phyloP scores from a whole-genome alignment of 92 coral and sea anemone species.

The Zoanthus gigantus region DNA sequence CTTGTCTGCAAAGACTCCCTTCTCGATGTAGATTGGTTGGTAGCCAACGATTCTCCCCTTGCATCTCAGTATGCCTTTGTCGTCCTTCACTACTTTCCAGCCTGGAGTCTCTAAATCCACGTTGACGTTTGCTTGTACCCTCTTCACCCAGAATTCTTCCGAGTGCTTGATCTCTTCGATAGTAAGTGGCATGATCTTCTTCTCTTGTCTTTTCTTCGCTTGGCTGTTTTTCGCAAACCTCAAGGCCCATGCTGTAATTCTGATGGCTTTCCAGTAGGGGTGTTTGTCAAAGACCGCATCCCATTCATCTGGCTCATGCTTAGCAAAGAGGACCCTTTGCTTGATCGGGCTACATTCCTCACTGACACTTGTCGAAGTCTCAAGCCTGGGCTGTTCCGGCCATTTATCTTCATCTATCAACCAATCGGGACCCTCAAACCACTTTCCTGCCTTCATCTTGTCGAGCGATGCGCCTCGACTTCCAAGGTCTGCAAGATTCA shows the following conservation, averaged over 20 bases:
- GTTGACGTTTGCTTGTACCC: constrained; percentile 30
- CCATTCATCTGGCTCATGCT: constrained; percentile 68
- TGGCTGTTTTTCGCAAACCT: constrained; percentile 56
- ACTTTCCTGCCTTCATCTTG: constrained; percentile 62
- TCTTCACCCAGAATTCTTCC: constrained; percentile 40
- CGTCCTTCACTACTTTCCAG: constrained; percentile 58
- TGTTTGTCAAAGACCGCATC: constrained; percentile 29
- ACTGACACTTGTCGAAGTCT: constrained; percentile 23
- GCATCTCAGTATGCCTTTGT: constrained; percentile 59
- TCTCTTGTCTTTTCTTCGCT: constrained; percentile 16
- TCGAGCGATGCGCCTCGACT: constrained; percentile 67
- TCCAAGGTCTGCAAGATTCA: constrained; percentile 76
- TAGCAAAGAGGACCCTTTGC: constrained; percentile 29
- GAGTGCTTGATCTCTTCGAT: constrained; percentile 56
- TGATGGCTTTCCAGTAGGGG: constrained; percentile 44
- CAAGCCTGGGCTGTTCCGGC: constrained; percentile 53
- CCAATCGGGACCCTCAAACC: constrained; percentile 57
- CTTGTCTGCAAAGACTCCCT: constrained; percentile 71
- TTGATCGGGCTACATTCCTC: constrained; percentile 39
- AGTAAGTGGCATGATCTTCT: constrained; percentile 45
- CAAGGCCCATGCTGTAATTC: constrained; percentile 63
- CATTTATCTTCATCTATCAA: constrained; percentile 37
- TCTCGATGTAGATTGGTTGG: constrained; percentile 65
- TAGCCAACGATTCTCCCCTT: constrained; percentile 66
- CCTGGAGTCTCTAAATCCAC: constrained; percentile 36